Base-by-base conservation (phyloP, 2,888 invertebrate species). In the Lithophane leautieri region DNA sequence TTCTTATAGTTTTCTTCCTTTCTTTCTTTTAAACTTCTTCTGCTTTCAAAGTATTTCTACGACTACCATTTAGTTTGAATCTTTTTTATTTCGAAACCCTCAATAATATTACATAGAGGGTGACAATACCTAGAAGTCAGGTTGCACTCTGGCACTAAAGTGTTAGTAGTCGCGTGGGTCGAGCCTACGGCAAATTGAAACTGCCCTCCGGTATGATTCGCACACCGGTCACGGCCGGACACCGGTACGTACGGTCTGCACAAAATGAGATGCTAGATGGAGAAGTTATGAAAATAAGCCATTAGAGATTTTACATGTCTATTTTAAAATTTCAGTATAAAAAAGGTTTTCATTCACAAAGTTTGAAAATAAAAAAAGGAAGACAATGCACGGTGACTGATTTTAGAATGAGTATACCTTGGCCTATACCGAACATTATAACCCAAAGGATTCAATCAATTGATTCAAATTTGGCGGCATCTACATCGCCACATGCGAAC, bases 111-210 rank as follows among this genome's bases (percentile, higher is more conserved):
- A 52, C 22, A 6, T 2, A 66, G 11, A 58, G 42, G 7, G 44
- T n/a, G 69, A 70, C 70, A 70, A 58, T 72, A 72, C 52, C 74
- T 76, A 74, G 68, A 73, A 79, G 81, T 74, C 76, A 78, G 61
- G 50, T 70, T 68, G 76, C 77, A 76, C 79, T 76, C 83, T 81
- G 76, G 79, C 77, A 80, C 83, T 88, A 81, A 83, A 81, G 85
- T 80, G 84, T 81, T 82, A 85, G 86, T 79, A 79, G 83, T 67
- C 77, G 84, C 88, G 84, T 19, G 70, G 75, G 89, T 85, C 88
- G 81, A 85, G 85, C 88, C 86, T 87, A 88, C 89, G 90, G 92
- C 92, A 93, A 94, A 94, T 95, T 95, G 95, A 94, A 94, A 94
- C 92, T 91, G 91, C 92, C 91, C 92, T 84, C 83, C 87, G 86